phyloP scores from a whole-genome alignment of 2,113 vertebrate genomes.

The Numida meleagris region DNA sequence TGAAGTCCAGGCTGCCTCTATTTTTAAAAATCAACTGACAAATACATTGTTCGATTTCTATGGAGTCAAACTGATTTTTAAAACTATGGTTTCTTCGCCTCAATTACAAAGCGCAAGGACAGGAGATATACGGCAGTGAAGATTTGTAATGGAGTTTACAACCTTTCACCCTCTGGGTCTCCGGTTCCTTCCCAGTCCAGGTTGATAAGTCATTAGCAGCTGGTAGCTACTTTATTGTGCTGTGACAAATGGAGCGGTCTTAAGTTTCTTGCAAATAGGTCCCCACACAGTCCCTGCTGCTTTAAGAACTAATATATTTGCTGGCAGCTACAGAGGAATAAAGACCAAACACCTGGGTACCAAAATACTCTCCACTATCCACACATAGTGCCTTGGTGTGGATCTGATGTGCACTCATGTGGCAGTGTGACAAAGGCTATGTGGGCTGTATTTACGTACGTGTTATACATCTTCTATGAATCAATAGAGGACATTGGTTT shows the following conservation, averaged over 20 bases:
- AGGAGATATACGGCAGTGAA: rapidly evolving
- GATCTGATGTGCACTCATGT: background rate
- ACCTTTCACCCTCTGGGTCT: conserved; percentile 13
- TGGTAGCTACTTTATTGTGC: background rate
- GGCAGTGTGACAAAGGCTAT: background rate
- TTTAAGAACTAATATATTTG: background rate
- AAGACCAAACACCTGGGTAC: background rate
- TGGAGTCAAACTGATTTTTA: background rate
- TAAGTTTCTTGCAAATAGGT: background rate
- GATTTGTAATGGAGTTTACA: background rate
- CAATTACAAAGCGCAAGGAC: background rate
- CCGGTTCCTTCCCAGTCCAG: background rate
- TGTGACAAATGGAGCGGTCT: background rate
- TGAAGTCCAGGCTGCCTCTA: background rate
- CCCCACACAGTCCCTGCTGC: background rate
- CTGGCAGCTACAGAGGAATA: background rate
- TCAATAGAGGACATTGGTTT: conserved; percentile 6
- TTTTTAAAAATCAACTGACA: background rate
- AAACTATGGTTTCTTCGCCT: background rate
- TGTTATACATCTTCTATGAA: background rate
- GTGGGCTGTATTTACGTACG: background rate
- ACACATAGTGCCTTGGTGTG: rapidly evolving
- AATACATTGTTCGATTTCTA: background rate
- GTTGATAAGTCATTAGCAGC: conserved; percentile 2
- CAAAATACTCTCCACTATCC: background rate